phyloP scores from a whole-genome alignment of 2,113 vertebrate genomes.

The Chloropsis hardwickii region DNA sequence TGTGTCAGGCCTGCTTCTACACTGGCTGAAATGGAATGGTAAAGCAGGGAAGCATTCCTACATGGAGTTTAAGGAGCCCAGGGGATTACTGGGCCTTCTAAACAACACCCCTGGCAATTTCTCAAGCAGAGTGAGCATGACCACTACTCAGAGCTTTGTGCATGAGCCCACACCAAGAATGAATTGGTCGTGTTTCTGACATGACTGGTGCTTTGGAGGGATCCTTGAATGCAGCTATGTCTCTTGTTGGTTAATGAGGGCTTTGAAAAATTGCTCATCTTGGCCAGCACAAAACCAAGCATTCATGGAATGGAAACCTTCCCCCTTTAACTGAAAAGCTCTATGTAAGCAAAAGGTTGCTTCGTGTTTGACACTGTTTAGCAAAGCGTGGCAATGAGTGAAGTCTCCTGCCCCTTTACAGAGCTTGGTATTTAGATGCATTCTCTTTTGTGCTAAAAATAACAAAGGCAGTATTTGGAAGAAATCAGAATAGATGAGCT shows the following conservation, averaged over 20 bases:
- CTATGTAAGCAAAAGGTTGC: not conserved
- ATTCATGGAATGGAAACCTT: slow-evolving; percentile 15
- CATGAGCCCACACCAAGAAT: not conserved
- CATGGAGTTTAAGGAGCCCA: not conserved
- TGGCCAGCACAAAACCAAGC: not conserved
- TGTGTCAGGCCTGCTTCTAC: not conserved
- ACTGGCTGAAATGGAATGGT: not conserved
- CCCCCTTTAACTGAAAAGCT: not conserved
- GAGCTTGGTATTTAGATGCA: slow-evolving; percentile 41
- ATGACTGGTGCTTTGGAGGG: not conserved
- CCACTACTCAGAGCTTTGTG: not conserved
- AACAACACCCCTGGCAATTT: not conserved
- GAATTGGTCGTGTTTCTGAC: not conserved
- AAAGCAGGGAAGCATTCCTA: not conserved
- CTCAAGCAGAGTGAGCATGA: not conserved
- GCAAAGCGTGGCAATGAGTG: slow-evolving; percentile 22
- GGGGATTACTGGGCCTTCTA: not conserved
- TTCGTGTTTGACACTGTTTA: slow-evolving; percentile 10
- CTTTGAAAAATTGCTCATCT: slow-evolving; percentile 32
- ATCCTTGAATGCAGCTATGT: not conserved
- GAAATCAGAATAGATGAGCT: slow-evolving; percentile 67
- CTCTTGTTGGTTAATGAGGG: not conserved
- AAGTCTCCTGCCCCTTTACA: slow-evolving; percentile 33
- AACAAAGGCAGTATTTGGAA: slow-evolving; percentile 69
- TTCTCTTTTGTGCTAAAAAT: slow-evolving; percentile 74